phyloP scores from a whole-genome alignment of 53 echinoderm and acorn worm genomes.

The Holothuria leucospilota region DNA sequence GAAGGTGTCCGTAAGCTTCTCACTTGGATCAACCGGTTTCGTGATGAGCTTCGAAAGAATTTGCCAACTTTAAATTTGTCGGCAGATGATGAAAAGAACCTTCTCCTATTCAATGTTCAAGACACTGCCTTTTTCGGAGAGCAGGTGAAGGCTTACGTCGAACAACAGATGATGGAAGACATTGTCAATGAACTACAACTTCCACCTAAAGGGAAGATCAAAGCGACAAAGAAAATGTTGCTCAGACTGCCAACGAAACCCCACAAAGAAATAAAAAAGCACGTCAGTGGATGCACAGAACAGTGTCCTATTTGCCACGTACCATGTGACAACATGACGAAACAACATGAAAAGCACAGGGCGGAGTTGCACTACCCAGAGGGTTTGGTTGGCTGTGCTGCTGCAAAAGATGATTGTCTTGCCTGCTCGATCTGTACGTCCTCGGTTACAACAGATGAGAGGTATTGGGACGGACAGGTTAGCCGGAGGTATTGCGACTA shows the following conservation, averaged over 20 bases:
- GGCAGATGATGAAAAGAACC: background rate
- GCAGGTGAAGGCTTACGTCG: background rate
- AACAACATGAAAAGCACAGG: slow-evolving; percentile 19
- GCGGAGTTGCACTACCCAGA: slow-evolving; percentile 39
- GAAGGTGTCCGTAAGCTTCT: no score
- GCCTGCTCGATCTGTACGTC: slow-evolving; percentile 18
- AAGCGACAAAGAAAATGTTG: slow-evolving; percentile 3
- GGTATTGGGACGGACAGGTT: slow-evolving; percentile 9
- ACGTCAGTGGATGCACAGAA: slow-evolving; percentile 27
- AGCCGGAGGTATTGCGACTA: slow-evolving; percentile 2
- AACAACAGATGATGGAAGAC: background rate
- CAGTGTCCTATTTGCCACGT: slow-evolving; percentile 40
- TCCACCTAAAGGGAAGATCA: background rate
- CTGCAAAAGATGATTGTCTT: background rate
- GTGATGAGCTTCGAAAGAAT: background rate
- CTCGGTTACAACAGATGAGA: slow-evolving; percentile 14
- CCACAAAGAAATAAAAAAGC: slow-evolving; percentile 17
- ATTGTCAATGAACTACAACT: background rate
- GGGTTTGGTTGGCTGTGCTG: slow-evolving; percentile 25
- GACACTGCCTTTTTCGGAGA: slow-evolving; percentile 10
- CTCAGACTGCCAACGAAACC: slow-evolving; percentile 15
- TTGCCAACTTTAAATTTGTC: background rate
- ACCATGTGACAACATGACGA: slow-evolving; percentile 39
- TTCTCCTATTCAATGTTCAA: background rate
- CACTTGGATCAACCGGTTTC: background rate